A percentile compares a stretch with the other conserved stretches of the same genome.
These are phyloP conservation scores for Troglohyphantes excavatus DNA, from an alignment of 2,888 invertebrate genomes.

Conservation along the genomic window DNA sequence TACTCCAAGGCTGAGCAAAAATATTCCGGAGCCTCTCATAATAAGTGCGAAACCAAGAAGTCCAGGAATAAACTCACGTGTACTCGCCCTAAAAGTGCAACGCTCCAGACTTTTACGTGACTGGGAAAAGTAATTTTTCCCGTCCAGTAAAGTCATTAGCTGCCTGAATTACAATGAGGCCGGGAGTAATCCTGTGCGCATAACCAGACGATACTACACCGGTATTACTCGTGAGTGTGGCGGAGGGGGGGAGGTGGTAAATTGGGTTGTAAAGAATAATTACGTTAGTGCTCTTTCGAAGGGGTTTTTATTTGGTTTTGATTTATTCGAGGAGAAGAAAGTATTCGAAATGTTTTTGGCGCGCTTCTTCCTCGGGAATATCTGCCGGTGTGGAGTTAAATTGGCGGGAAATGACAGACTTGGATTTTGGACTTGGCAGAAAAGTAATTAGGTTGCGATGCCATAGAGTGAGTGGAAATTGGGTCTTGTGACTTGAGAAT, in stretches of 20 bases:
- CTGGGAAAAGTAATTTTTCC: conserved; percentile 42
- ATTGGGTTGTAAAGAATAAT: conserved; percentile 71
- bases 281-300: conserved; percentile 43
- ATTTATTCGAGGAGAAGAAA: conserved; percentile 29
- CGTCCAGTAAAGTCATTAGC: conserved; percentile 61
- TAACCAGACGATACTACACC: conserved; percentile 38
- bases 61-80: conserved; percentile 36
- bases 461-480: not conserved
- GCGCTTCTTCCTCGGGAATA: not conserved
- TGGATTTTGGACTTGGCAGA: not conserved
- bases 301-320: conserved; percentile 62
- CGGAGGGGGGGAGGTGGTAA: not conserved
- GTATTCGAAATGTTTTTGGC: not conserved
- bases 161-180: conserved; percentile 57
- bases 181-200: conserved; percentile 13
- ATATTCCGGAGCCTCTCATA: conserved; percentile 20
- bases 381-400: conserved; percentile 3
- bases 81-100: conserved; percentile 53
- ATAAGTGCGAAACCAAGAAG: not conserved
- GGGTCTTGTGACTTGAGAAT: not conserved
- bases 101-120: conserved; percentile 60
- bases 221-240: conserved; percentile 24
- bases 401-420: not conserved
- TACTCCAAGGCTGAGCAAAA: conserved; percentile 18
- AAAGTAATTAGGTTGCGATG: not conserved